Evolutionary conservation across 2,797 vertebrate species (phyloP).

Genomic region (Eleutherodactylus coqui): DNA sequence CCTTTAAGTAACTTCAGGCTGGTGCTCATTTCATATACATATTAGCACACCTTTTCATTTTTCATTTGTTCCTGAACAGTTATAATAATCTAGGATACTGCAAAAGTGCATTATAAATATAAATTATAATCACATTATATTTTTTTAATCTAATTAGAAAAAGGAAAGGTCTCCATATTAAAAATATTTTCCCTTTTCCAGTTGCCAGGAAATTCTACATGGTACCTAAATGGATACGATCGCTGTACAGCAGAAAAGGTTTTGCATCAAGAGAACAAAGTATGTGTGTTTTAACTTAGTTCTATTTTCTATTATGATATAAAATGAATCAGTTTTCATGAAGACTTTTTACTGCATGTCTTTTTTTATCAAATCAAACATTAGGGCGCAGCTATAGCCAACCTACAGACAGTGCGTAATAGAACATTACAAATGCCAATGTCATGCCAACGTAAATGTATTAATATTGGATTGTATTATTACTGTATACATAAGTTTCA

Average conservation of each 20-base stretch:
- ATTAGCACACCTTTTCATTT: too few species aligned
- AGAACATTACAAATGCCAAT: too few species aligned
- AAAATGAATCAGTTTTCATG: neutral
- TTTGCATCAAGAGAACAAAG: conserved; percentile 81
- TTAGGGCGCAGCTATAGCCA: too few species aligned
- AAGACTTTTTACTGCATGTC: neutral
- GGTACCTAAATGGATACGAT: conserved; percentile 82
- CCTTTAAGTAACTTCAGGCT: too few species aligned
- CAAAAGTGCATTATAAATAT: neutral
- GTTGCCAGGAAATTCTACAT: conserved; percentile 68
- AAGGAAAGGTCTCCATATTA: neutral
- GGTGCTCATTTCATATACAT: too few species aligned
- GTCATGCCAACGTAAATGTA: too few species aligned
- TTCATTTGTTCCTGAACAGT: neutral
- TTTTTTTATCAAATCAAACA: neutral
- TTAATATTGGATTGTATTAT: too few species aligned
- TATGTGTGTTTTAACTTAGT: conserved; percentile 66
- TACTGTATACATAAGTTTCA: too few species aligned
- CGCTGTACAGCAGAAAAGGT: conserved; percentile 83
- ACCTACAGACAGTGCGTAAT: too few species aligned
- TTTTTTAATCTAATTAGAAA: neutral
- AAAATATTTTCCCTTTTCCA: conserved; percentile 53
- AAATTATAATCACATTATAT: neutral
- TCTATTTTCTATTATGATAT: neutral
- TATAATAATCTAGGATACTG: neutral